phyloP scores from a whole-genome alignment of 2,797 vertebrate genomes.

The Benthosema pterotum region DNA sequence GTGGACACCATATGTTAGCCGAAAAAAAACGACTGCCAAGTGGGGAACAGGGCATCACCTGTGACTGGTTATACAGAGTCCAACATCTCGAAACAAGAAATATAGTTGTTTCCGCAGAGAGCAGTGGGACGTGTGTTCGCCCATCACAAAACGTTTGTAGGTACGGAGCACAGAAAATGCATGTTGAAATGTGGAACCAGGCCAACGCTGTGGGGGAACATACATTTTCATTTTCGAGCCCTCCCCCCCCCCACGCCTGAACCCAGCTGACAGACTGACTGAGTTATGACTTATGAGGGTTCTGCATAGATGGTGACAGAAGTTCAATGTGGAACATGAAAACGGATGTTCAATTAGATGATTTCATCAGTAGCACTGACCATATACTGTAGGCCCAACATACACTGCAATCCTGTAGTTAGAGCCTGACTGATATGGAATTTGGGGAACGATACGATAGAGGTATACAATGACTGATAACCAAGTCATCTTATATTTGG shows the following conservation, averaged over 20 bases:
- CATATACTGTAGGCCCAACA: too few species aligned
- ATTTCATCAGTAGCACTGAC: conserved; percentile 28
- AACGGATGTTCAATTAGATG: conserved; percentile 28
- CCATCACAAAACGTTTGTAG: conserved; percentile 58
- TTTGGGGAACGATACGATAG: too few species aligned
- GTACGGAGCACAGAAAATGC: conserved; percentile 37
- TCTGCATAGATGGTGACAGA: conserved; percentile 42
- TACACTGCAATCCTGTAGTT: too few species aligned
- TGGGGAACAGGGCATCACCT: conserved; percentile 58
- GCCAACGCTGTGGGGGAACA: conserved; percentile 39
- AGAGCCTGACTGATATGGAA: too few species aligned
- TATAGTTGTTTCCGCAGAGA: conserved; percentile 35
- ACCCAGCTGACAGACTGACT: conserved; percentile 19
- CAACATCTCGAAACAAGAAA: conserved; percentile 55
- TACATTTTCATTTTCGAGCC: not conserved
- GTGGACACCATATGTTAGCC: conserved; percentile 57
- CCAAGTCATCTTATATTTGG: too few species aligned
- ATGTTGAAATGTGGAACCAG: conserved; percentile 36
- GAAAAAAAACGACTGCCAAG: conserved; percentile 42
- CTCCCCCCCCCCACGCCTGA: too few species aligned
- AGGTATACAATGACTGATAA: too few species aligned
- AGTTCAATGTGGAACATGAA: conserved; percentile 53
- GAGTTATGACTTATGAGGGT: conserved; percentile 19
- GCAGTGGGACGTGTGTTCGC: conserved; percentile 39
- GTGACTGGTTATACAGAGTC: conserved; percentile 57